Conservation (phyloP, 2,888 invertebrate species). For the Sesia bembeciformis region DNA sequence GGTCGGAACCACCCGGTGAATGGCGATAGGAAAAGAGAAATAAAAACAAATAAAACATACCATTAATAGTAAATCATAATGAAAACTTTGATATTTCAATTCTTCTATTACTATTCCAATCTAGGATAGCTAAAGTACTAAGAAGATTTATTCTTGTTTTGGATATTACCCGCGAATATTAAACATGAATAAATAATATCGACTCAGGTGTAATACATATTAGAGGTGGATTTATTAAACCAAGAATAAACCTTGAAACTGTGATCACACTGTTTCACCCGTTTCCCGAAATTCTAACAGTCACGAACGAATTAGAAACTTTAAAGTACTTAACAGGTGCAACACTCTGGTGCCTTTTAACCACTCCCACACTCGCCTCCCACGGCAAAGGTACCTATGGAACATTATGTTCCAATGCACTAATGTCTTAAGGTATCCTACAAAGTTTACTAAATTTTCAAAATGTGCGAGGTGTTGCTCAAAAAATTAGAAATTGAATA, state of each 20-base stretch:
- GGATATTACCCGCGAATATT: neutral
- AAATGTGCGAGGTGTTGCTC: conserved; percentile 66
- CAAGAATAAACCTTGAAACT: conserved; percentile 60
- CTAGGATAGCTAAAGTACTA: conserved; percentile 53
- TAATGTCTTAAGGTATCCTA: conserved; percentile 67
- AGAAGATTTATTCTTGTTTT: conserved; percentile 59
- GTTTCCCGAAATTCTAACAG: conserved; percentile 66
- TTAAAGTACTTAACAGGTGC: conserved; percentile 74
- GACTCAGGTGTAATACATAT: neutral
- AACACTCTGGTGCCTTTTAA: conserved; percentile 75
- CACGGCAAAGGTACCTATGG: conserved; percentile 75
- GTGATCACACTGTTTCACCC: conserved; percentile 59
- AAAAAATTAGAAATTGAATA: conserved; percentile 15
- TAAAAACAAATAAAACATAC: conserved; percentile 46
- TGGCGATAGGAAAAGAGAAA: conserved; percentile 56
- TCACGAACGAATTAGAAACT: conserved; percentile 70
- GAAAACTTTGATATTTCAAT: conserved; percentile 36
- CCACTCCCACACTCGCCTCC: conserved; percentile 72
- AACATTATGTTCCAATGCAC: conserved; percentile 75
- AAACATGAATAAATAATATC: neutral
- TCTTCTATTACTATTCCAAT: conserved; percentile 52
- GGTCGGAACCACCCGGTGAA: conserved; percentile 49
- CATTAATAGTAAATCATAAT: conserved; percentile 32
- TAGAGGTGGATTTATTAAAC: neutral
- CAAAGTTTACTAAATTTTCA: conserved; percentile 53